Evolutionary conservation across 2,797 vertebrate genomes (phyloP).

Genomic region (Clarias platycephalus): DNA sequence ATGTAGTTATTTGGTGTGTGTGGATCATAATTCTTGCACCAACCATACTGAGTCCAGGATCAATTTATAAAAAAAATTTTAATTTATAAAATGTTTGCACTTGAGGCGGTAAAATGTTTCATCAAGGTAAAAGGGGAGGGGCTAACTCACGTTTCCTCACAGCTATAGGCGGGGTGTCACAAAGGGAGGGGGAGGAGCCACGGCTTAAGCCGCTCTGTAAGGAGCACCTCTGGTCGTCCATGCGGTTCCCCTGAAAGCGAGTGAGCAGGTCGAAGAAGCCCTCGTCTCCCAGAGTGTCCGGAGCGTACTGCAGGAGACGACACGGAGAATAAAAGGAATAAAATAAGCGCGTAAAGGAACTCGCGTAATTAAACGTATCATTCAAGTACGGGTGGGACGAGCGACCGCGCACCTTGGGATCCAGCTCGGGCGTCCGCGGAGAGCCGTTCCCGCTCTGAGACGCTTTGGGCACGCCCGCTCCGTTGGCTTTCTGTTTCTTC

Average conservation of each 20-base stretch:
- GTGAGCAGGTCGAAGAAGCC: conserved; percentile 95
- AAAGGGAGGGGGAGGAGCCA: conserved; percentile 62
- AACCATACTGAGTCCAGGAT: too few relatives aligned
- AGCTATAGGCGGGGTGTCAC: conserved; percentile 76
- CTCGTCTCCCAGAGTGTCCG: conserved; percentile 84
- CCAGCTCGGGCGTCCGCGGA: conserved; percentile 51
- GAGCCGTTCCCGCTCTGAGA: conserved; percentile 73
- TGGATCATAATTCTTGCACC: too few relatives aligned
- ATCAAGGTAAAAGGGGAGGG: neutral
- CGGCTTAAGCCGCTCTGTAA: conserved; percentile 76
- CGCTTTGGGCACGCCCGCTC: conserved; percentile 70
- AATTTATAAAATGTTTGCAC: too few relatives aligned
- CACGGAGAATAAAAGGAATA: neutral
- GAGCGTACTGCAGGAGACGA: conserved; percentile 63
- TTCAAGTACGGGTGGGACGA: neutral
- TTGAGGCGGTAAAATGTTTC: too few relatives aligned
- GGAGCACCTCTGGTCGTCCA: conserved; percentile 95
- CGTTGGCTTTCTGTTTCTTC: conserved; percentile 82
- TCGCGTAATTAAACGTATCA: neutral
- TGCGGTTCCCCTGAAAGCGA: conserved; percentile 92
- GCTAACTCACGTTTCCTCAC: conserved; percentile 81
- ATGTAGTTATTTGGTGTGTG: too few relatives aligned
- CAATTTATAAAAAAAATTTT: too few relatives aligned
- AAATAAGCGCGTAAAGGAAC: neutral
- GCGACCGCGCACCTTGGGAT: conserved; percentile 27